Base-by-base conservation (phyloP, 2,888 invertebrate species). In the Calameuta idolon region DNA sequence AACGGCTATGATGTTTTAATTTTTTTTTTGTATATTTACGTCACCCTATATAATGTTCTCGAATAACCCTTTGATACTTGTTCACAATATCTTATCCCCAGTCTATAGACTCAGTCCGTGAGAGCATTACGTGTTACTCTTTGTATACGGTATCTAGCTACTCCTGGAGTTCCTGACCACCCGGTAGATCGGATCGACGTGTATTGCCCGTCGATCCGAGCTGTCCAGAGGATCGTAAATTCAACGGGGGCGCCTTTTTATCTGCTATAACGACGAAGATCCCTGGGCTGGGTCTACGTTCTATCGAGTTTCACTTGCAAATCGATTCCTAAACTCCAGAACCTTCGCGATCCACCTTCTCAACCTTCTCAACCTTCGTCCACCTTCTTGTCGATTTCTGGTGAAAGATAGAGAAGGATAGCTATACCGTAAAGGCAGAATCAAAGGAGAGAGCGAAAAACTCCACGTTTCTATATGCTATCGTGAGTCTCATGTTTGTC, bases 271-370 rank as follows among this genome's bases (percentile, higher is more conserved):
- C 79, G 80, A 83, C 81, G 79, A 75, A 73, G 55, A 76, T 55
- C 5, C 55, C 55, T 55, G 55, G 55, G 55, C 55, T 55, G 55
- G 55, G 55, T 55, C 55, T 55, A 34, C 40, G 78, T 78, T 83
- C 86, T 80, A 81, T 85, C 86, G 84, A 84, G 87, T 88, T 88
- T 89, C 89, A 85, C 88, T 89, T 89, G 89, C 88, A 89, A 89
- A 89, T 89, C 87, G 86, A 89, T 85, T 86, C 85, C 89, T 89
- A 89, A 89, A 88, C 87, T 88, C 55, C 9, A 23, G 23, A 55
- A 55, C 55, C 55, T 55, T 23, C 83, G 75, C 74, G 78, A 73
- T 82, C 75, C 78, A 73, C 76, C 79, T 73, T 69, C 77, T 74
- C 77, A 76, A 76, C 75, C 75, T 77, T 79, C 76, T 74, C 79